These are phyloP conservation scores for Ornithorhynchus anatinus DNA, from an alignment of 2,113 vertebrate species.

Conservation along the genomic window DNA sequence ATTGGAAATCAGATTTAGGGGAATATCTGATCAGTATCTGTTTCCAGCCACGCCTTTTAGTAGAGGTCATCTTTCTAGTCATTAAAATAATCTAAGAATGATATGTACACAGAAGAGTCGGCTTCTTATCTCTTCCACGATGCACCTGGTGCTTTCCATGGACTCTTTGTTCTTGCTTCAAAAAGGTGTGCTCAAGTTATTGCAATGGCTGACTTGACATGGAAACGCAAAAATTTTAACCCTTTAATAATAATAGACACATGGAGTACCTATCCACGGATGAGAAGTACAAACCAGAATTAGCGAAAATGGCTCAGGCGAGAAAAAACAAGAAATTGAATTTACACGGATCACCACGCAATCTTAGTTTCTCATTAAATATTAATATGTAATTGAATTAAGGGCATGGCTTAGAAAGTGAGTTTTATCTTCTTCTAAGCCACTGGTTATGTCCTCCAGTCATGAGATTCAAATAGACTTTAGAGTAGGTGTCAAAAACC, in stretches of 20 bases:
- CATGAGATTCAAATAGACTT: too few relatives aligned
- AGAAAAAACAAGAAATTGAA: background rate
- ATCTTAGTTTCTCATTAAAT: too few relatives aligned
- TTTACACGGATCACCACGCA: too few relatives aligned
- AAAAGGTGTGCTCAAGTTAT: conserved; percentile 61
- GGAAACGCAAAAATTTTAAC: conserved; percentile 60
- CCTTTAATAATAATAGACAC: conserved; percentile 25
- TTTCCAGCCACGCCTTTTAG: conserved; percentile 60
- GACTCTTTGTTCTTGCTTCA: conserved; percentile 77
- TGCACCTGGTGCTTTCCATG: conserved; percentile 74
- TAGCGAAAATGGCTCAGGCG: background rate
- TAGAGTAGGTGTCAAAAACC: too few relatives aligned
- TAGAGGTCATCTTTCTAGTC: conserved; percentile 61
- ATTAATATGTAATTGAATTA: too few relatives aligned
- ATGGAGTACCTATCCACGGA: background rate
- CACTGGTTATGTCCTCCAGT: too few relatives aligned
- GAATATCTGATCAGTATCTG: conserved; percentile 52
- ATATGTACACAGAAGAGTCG: conserved; percentile 72
- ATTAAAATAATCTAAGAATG: conserved; percentile 64
- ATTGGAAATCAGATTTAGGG: conserved; percentile 65
- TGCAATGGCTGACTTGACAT: conserved; percentile 47
- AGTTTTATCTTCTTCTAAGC: too few relatives aligned
- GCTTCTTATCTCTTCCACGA: conserved; percentile 73
- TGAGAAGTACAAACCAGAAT: background rate
- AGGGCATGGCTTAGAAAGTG: too few relatives aligned